A percentile compares a stretch with the other conserved stretches of the same genome.
Conservation (phyloP, 2,797 vertebrate genomes). For the Eleutherodactylus coqui region DNA sequence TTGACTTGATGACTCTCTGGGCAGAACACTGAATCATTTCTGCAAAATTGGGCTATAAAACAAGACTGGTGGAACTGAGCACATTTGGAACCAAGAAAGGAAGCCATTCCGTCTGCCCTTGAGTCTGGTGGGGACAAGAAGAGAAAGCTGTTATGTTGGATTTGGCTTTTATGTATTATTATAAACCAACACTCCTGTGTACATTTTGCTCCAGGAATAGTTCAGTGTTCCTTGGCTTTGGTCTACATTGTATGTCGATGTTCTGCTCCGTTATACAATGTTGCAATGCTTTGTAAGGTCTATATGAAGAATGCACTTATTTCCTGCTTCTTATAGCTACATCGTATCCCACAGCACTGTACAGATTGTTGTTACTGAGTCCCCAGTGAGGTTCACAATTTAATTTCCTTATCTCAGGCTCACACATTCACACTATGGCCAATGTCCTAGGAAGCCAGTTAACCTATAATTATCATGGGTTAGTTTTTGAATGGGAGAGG, state of each 20-base stretch:
- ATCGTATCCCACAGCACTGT: background rate
- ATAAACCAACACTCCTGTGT: background rate
- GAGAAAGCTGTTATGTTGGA: background rate
- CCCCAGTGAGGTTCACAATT: background rate
- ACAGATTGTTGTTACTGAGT: background rate
- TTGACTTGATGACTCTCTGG: conserved; percentile 4
- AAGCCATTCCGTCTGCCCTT: background rate
- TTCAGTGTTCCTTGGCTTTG: background rate
- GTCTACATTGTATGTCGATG: background rate
- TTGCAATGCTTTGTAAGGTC: too few relatives aligned
- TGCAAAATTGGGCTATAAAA: background rate
- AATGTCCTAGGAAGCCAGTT: too few relatives aligned
- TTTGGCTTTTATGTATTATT: background rate
- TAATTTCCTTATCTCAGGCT: background rate
- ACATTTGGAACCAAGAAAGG: background rate
- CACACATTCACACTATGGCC: too few relatives aligned
- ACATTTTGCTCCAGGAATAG: background rate
- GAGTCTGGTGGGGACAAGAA: background rate
- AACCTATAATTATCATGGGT: too few relatives aligned
- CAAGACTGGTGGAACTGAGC: background rate
- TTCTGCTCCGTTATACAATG: too few relatives aligned
- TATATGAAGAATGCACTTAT: background rate
- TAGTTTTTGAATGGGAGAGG: too few relatives aligned
- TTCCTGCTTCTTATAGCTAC: background rate
- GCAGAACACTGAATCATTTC: background rate